phyloP scores from a whole-genome alignment of 1,140 invertebrate species.

The Diprion similis region DNA sequence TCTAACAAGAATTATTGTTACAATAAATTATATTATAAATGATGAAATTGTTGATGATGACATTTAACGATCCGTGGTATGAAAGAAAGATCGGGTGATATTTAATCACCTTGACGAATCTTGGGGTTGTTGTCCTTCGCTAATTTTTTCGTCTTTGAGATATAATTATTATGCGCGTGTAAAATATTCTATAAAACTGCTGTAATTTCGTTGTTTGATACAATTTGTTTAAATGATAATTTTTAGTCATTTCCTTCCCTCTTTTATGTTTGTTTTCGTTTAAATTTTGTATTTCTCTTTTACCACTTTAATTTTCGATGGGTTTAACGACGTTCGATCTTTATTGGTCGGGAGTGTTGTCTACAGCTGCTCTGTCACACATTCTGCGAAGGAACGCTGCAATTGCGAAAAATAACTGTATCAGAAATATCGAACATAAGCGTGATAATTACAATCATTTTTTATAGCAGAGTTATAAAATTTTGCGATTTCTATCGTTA shows the following conservation, averaged over 20 bases:
- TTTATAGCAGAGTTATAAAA: no score
- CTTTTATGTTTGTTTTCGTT: slow-evolving; percentile 9
- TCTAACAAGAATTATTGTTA: slow-evolving; percentile 1
- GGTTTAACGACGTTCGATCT: slow-evolving; percentile 28
- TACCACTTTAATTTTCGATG: slow-evolving; percentile 34
- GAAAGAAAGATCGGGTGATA: background rate
- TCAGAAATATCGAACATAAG: background rate
- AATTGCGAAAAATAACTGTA: slow-evolving; percentile 37
- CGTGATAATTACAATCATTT: background rate
- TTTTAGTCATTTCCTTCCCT: background rate
- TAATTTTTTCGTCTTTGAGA: background rate
- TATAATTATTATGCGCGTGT: background rate
- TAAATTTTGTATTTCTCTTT: slow-evolving; percentile 2
- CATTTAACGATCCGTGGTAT: background rate
- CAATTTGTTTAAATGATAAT: slow-evolving; percentile 12
- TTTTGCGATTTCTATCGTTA: no score
- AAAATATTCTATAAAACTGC: no score
- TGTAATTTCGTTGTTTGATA: background rate
- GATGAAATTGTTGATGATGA: slow-evolving; percentile 3
- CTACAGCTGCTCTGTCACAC: slow-evolving; percentile 64
- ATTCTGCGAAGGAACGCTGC: slow-evolving; percentile 76
- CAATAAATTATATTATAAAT: slow-evolving; percentile 5
- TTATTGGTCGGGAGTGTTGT: slow-evolving; percentile 54
- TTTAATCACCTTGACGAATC: background rate
- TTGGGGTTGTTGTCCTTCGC: background rate